A percentile compares a stretch with the other conserved stretches of the same genome.
These are phyloP conservation scores for Scelioninae gen. 2 DNA, from an alignment of 2,888 invertebrate species.

Conservation along the genomic window DNA sequence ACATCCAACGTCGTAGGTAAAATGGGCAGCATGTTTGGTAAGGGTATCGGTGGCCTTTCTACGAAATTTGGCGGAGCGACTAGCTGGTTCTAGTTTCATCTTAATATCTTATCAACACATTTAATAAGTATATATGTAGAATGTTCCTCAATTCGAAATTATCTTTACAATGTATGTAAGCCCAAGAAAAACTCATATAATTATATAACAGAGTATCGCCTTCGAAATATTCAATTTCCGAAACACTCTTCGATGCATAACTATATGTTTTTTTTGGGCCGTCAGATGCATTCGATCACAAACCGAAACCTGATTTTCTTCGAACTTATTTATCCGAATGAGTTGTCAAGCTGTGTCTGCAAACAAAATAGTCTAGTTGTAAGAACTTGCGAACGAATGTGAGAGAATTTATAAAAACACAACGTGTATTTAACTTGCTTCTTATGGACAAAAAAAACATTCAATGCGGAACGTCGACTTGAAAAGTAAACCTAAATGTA, in stretches of 20 bases:
- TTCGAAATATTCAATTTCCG: no score
- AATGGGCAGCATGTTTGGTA: conserved; percentile 92
- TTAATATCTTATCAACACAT: conserved; percentile 62
- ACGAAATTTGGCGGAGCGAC: conserved; percentile 90
- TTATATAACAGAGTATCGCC: no score
- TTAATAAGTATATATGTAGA: conserved; percentile 62
- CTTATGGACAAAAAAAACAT: conserved; percentile 38
- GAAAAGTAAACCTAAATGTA: conserved; percentile 51
- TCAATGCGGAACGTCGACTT: conserved; percentile 37
- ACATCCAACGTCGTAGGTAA: conserved; percentile 91
- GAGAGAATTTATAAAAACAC: conserved; percentile 56
- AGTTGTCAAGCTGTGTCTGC: conserved; percentile 49
- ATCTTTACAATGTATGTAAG: conserved; percentile 58
- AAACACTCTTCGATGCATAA: conserved; percentile 10
- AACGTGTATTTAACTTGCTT: conserved; percentile 54
- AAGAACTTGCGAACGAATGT: conserved; percentile 47
- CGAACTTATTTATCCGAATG: conserved; percentile 42
- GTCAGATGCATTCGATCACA: conserved; percentile 15
- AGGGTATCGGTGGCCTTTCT: conserved; percentile 92
- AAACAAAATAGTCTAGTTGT: conserved; percentile 46
- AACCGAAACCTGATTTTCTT: conserved; percentile 40
- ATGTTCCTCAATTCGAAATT: conserved; percentile 66
- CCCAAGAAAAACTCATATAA: conserved; percentile 31
- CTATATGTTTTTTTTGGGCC: conserved; percentile 17
- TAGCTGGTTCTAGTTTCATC: conserved; percentile 85